Evolutionary conservation across 2,888 invertebrate genomes (phyloP).

Genomic region (Punctoribates punctum): DNA sequence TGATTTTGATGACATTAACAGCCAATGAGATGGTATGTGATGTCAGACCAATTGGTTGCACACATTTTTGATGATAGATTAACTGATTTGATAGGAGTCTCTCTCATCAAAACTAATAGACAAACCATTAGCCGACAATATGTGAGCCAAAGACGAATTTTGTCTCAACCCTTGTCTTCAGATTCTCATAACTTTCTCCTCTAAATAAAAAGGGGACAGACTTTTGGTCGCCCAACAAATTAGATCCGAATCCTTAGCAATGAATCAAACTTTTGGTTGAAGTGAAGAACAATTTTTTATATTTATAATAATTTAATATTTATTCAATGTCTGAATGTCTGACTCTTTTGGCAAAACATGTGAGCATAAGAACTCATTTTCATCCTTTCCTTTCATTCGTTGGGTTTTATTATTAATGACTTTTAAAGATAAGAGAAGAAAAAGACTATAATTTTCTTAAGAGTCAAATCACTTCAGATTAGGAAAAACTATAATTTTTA

Average conservation of each 20-base stretch:
- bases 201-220: too few species aligned
- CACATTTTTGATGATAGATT: constrained; percentile 1
- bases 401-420: neutral
- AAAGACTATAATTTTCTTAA: constrained; percentile 12
- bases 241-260: too few species aligned
- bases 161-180: neutral
- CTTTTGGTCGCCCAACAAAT: too few species aligned
- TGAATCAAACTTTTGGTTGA: too few species aligned
- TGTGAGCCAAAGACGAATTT: neutral
- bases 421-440: neutral
- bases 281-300: too few species aligned
- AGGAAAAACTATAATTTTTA: neutral
- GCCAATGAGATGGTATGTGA: neutral
- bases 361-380: neutral
- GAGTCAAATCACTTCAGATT: constrained; percentile 2
- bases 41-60: neutral
- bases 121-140: neutral
- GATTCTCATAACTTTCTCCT: too few species aligned
- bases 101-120: neutral
- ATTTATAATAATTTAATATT: neutral
- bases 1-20: neutral
- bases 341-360: neutral
- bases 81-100: neutral
- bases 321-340: neutral
- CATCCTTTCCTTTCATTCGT: neutral